These are phyloP conservation scores for Philotrypesis tridentata DNA, from an alignment of 1,140 invertebrate species.

Conservation along the genomic window DNA sequence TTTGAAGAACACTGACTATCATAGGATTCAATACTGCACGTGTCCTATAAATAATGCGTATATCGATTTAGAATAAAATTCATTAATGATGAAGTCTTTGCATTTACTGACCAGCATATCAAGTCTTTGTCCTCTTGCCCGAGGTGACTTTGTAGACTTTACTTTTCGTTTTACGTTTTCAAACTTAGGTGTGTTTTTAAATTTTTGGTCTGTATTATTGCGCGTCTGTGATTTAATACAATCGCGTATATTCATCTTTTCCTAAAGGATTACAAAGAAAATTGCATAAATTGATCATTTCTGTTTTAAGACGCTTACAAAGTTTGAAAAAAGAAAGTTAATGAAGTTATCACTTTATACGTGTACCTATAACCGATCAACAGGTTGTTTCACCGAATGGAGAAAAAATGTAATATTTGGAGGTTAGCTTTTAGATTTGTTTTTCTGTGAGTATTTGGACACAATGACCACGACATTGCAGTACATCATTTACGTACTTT, in stretches of 20 bases:
- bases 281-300: too few relatives aligned
- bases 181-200: background rate
- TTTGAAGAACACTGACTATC: too few relatives aligned
- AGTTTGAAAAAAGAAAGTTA: too few relatives aligned
- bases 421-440: too few relatives aligned
- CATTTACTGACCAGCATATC: background rate
- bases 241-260: background rate
- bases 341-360: too few relatives aligned
- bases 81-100: background rate
- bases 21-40: background rate
- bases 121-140: background rate
- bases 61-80: background rate
- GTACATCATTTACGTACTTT: too few relatives aligned
- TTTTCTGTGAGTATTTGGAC: too few relatives aligned
- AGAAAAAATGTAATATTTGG: too few relatives aligned
- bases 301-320: too few relatives aligned
- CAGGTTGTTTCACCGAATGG: too few relatives aligned
- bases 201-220: background rate
- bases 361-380: too few relatives aligned
- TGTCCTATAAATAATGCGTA: background rate
- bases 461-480: too few relatives aligned
- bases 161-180: background rate
- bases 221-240: background rate
- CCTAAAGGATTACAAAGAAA: background rate
- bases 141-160: background rate